Base-by-base conservation (phyloP, 1,140 invertebrate genomes). In the Sarcophaga bullata region DNA sequence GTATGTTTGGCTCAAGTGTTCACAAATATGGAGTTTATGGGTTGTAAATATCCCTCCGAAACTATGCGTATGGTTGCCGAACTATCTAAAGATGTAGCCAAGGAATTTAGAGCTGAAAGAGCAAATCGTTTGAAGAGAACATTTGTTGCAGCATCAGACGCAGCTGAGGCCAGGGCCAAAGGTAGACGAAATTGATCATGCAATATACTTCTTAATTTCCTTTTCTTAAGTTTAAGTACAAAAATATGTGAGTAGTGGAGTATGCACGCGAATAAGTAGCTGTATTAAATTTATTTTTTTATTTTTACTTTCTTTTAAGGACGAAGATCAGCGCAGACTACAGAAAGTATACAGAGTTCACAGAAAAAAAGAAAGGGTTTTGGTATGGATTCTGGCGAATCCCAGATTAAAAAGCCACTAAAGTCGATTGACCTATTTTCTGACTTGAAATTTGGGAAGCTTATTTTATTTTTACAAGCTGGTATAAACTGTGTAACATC, bases 1-100 rank as follows among this genome's bases (percentile, higher is more conserved):
- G 91, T 97, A 52, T 97, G 95, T 90, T 91, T 97, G 80, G 95
- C 96, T 13, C 94, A 95, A 91, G 95, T 95, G 11, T 97, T 96
- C 87, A 92, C 93, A 0, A 97, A 97, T 89, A 92, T 97, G 58
- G 96, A 97, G 89, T 93, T 96, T 81, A 91, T 97, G 85, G 96
- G 96, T 68, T 97, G 96, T 91, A 96, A 94, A 86, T 97, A 97
- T 91, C 95, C 96, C 37, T 87, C 91, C 58, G 92, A 94, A 85
- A 95, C 96, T 0, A 97, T 97, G 97, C 91, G 92, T 25, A 87
- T 94, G 58, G 93, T 97, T 81, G 92, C 93, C 0, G 93, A 95
- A 86, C 87, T 97, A 58, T 94, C 95, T 0, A 91, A 93, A 87
- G 95, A 95, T 54, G 92, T 96, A 2, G 93, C 94, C 0, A 86